Percentiles rank a stretch among this genome's conserved stretches.
Evolutionary conservation across 2,797 vertebrate genomes (phyloP).

Genomic region (Anguilla marmorata): DNA sequence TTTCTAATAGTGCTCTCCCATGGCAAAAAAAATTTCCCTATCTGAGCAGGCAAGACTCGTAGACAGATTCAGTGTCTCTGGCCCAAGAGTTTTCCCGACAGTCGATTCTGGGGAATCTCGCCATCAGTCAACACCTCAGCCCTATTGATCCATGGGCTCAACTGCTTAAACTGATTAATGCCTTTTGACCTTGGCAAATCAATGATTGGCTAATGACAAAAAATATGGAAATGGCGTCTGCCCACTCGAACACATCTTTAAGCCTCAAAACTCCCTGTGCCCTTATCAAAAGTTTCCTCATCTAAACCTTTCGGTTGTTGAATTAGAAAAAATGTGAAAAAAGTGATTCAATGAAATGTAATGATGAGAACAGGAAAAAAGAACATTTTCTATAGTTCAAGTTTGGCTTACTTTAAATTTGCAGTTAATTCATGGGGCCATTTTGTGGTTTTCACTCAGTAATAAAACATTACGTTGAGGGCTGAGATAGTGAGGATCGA

Average conservation of each 20-base stretch:
- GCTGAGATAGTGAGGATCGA: not conserved
- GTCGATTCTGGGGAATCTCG: not conserved
- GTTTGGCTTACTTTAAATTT: not conserved
- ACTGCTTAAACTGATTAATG: constrained; percentile 12
- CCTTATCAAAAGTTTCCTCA: not conserved
- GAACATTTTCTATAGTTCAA: not conserved
- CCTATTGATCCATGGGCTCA: constrained; percentile 12
- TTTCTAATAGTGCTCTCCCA: not conserved
- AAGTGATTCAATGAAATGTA: not conserved
- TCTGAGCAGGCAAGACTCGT: not conserved
- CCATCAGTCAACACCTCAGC: not conserved
- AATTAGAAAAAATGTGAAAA: not conserved
- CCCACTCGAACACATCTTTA: not conserved
- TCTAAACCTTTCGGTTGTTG: not conserved
- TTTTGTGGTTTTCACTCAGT: not conserved
- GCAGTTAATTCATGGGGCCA: not conserved
- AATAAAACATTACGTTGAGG: not conserved
- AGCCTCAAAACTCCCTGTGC: not conserved
- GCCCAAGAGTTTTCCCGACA: not conserved
- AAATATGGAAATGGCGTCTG: not conserved
- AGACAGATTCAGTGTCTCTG: not conserved
- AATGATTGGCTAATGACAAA: not conserved
- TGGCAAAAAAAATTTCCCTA: not conserved
- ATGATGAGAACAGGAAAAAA: not conserved
- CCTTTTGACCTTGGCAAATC: constrained; percentile 5